These are phyloP conservation scores for Thymelicus lineola DNA, from an alignment of 2,888 invertebrate genomes.

Conservation along the genomic window DNA sequence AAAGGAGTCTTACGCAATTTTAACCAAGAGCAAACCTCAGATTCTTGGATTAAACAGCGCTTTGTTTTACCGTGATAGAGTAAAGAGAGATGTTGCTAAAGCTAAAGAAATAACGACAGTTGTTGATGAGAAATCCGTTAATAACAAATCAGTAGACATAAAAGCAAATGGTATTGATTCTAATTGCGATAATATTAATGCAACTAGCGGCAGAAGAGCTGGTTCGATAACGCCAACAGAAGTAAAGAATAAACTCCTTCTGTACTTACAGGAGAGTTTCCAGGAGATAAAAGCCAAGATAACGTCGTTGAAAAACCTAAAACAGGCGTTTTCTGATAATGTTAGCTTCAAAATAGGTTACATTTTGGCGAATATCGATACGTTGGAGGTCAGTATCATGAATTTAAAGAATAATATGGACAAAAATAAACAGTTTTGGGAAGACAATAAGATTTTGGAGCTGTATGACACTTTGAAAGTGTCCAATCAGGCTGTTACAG, in stretches of 20 bases:
- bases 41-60: background rate
- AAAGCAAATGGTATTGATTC: too few species aligned
- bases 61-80: background rate
- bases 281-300: constrained; percentile 53
- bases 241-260: constrained; percentile 52
- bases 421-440: constrained; percentile 46
- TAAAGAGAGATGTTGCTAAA: constrained; percentile 13
- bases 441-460: constrained; percentile 52
- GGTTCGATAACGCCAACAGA: constrained; percentile 29
- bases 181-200: background rate
- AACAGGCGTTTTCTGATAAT: constrained; percentile 46
- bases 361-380: constrained; percentile 59
- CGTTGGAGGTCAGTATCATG: constrained; percentile 51
- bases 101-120: background rate
- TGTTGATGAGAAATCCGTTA: background rate
- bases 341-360: constrained; percentile 58
- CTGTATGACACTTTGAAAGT: constrained; percentile 55
- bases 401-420: constrained; percentile 52
- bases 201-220: constrained; percentile 37
- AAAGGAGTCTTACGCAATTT: background rate
- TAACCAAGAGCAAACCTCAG: constrained; percentile 1
- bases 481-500: constrained; percentile 47
- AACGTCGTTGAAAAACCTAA: constrained; percentile 46
- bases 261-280: constrained; percentile 52
- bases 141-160: background rate